Base-by-base conservation (phyloP, 2,797 vertebrate genomes). In the Phalloptychus januarius region DNA sequence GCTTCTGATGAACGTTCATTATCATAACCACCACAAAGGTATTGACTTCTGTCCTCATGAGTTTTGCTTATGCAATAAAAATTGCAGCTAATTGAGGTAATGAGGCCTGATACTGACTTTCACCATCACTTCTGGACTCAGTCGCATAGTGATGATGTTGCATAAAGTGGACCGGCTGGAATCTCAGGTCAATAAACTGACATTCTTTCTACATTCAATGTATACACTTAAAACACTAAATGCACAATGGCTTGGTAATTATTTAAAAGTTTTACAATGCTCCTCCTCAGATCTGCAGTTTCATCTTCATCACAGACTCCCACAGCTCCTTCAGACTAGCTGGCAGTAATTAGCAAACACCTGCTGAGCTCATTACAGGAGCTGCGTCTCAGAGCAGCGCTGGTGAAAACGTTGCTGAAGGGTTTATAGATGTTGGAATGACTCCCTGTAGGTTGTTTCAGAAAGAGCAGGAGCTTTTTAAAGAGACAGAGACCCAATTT, bases 31-130 rank as follows among this genome's bases (percentile, higher is more conserved):
- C 87, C 83, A 93, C 91, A 91, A 92, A 93, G 92, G 91, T 93
- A 93, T 91, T 88, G 92, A 92, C 91, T 91, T 87, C 87, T 76
- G 87, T 87, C 89, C 87, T 87, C 88, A 90, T 89, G 90, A 91
- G 90, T 94, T 94, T 91, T 90, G 93, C 92, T 93, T 94, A 93
- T 91, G 91, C 88, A 93, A 94, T 91, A 92, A 83, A 88, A 94
- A 91, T 84, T 58, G 79, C 69, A 89, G 93, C 94, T 94, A 92
- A 94, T 94, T 93, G 90, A 80, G 89, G 88, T 94, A 94, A 95
- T 94, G 93, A 94, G 88, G 91, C 91, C 71, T 92, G 81, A 73
- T 48, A 74, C 91, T 85, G 88, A 92, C 93, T 92, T 88, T 89
- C 91, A 85, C 54, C 85, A 77, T 81, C 84, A 86, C 83, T 90